Evolutionary conservation across 2,888 invertebrate species (phyloP), one percentile per base, ranked within the genome.

Genomic region (Neocrepidodera transversa): DNA sequence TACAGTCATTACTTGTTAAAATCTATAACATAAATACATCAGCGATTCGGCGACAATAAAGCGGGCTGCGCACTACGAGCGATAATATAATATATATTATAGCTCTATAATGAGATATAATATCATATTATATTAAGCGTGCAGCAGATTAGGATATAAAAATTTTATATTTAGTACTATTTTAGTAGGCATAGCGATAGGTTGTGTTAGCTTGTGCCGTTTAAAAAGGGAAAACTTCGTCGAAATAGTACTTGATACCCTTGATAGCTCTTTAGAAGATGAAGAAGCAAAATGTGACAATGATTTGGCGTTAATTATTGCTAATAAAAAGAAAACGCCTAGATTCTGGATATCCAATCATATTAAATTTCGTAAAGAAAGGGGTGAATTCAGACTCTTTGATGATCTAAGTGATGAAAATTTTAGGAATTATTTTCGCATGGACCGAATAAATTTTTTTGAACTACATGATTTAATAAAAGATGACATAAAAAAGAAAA

Each of bases 401-500:
- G 7, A 48, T 30, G 38, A 55, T 14, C 13, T 55, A 47, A 48
- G 28, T 55, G 48, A 55, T 6, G 48, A 55, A 55, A 48, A 55
- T 11, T 48, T 54, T 28, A 28, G 16, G 8, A 56, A 56, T 36
- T 56, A 40, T 40, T 40, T 49, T 42, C 28, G 56, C 23, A 49
- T 56, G 40, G 40, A 48, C 42, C 4, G 30, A 49, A 26, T 11
- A 5, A 49, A 5, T 14, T 56, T 56, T 38, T 49, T 42, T 30
- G 20, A 40, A 49, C 56, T 48, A 14, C 43, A 35, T 53, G 30
- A 52, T 42, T 18, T 30, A 52, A 42, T 52, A 40, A 26, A 43
- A 52, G 30, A 30, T 40, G 42, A 42, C 30, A 52, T 52, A 42
- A 52, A 52, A 28, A 52, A 52, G 11, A 38, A 52, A 42, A 52